Evolutionary conservation across 1,140 invertebrate genomes (phyloP).

Genomic region (Pteromalus puparum): DNA sequence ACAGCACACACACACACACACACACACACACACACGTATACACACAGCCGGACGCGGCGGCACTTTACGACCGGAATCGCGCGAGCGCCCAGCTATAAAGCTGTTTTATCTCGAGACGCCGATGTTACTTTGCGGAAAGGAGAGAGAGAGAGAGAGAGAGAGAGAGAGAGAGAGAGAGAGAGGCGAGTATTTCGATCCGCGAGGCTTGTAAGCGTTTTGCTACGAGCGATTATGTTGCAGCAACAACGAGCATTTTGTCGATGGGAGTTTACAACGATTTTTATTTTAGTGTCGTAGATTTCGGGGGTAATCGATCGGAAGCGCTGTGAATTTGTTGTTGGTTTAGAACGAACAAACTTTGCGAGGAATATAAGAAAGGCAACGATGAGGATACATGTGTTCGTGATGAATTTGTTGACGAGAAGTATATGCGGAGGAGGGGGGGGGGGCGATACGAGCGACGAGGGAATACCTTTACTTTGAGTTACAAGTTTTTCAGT

Average conservation of each 20-base stretch:
- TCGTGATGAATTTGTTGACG: not conserved
- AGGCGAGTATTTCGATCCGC: not conserved
- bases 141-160: no score
- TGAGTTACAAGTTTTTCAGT: not conserved
- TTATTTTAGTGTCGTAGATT: no score
- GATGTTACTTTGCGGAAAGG: not conserved
- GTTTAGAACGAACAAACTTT: no score
- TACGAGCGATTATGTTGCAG: not conserved
- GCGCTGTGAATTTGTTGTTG: no score
- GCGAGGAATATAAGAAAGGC: no score
- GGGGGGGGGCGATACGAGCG: not conserved
- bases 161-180: no score
- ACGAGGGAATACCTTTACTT: not conserved
- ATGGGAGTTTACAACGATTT: no score
- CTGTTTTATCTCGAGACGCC: conserved; percentile 15
- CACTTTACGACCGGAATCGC: conserved; percentile 36
- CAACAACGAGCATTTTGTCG: no score
- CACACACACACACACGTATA: no score
- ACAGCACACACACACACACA: no score
- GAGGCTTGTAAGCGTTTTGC: not conserved
- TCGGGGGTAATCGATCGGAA: no score
- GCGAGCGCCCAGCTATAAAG: conserved; percentile 10
- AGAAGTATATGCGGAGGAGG: not conserved
- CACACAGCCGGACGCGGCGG: not conserved
- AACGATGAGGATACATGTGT: no score